Percentiles rank a stretch among this genome's conserved stretches.
Conservation (phyloP, 2,113 vertebrate species). For the Poeciliopsis turrubarensis region DNA sequence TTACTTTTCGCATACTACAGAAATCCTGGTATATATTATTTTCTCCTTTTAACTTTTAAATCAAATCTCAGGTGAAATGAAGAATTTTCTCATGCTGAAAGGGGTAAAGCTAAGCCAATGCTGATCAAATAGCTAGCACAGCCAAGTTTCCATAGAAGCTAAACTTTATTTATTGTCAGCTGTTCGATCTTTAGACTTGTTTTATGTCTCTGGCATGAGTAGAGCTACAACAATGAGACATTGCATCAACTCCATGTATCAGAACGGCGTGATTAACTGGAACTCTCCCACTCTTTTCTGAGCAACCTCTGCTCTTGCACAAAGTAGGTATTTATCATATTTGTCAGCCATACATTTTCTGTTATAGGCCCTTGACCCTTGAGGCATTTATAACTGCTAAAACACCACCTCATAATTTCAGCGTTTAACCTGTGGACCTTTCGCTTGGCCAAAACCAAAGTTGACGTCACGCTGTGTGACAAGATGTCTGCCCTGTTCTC, state of each 20-base stretch:
- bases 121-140: background rate
- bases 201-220: background rate
- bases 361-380: background rate
- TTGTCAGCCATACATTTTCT: constrained; percentile 22
- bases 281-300: constrained; percentile 14
- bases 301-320: background rate
- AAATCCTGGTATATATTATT: background rate
- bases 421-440: constrained; percentile 3
- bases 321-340: constrained; percentile 10
- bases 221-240: constrained; percentile 3
- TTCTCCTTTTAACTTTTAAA: background rate
- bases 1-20: background rate
- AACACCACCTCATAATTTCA: background rate
- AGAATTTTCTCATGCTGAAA: background rate
- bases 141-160: background rate
- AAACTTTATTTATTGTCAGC: background rate
- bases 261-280: background rate
- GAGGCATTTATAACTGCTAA: background rate
- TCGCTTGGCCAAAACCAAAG: constrained; percentile 15
- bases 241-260: constrained; percentile 19
- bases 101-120: background rate
- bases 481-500: constrained; percentile 40
- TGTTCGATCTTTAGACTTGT: background rate
- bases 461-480: constrained; percentile 37
- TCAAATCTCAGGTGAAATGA: background rate